A percentile compares a stretch with the other conserved stretches of the same genome.
These are phyloP conservation scores for Nomada ferruginata DNA, from an alignment of 2,888 invertebrate genomes.

Conservation along the genomic window DNA sequence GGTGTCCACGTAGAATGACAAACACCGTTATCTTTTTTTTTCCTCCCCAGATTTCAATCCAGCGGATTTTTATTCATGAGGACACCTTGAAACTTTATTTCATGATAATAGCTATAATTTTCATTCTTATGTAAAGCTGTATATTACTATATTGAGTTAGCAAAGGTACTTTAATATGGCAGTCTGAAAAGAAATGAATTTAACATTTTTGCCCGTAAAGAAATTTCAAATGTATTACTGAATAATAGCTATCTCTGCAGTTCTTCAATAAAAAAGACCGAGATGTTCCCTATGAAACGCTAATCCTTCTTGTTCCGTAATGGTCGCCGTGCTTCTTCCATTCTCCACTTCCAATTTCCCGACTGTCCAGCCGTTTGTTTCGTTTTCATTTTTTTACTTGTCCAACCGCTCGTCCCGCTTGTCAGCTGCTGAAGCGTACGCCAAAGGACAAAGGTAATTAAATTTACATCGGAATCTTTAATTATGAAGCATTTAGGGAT, in stretches of 20 bases:
- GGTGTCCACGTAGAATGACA: no score
- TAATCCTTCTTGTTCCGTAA: background rate
- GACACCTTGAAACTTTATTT: no score
- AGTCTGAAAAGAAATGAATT: no score
- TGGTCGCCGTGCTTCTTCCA: background rate
- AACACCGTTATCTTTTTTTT: no score
- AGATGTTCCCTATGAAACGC: background rate
- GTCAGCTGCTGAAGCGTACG: background rate
- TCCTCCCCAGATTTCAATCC: no score
- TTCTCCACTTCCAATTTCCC: background rate
- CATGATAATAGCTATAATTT: no score
- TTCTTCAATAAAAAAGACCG: background rate
- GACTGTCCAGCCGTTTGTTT: no score
- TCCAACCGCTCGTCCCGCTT: background rate
- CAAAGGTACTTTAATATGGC: no score
- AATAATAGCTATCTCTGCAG: background rate
- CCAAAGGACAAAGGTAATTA: slow-evolving; percentile 18
- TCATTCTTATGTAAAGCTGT: no score
- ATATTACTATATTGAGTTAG: no score
- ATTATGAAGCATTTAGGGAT: slow-evolving; percentile 16
- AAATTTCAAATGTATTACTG: background rate
- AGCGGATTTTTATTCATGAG: no score
- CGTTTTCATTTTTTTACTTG: no score
- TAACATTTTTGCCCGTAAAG: background rate
- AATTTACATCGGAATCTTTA: slow-evolving; percentile 33